Base-by-base conservation (phyloP, 2,113 vertebrate genomes). In the Phocoena phocoena region DNA sequence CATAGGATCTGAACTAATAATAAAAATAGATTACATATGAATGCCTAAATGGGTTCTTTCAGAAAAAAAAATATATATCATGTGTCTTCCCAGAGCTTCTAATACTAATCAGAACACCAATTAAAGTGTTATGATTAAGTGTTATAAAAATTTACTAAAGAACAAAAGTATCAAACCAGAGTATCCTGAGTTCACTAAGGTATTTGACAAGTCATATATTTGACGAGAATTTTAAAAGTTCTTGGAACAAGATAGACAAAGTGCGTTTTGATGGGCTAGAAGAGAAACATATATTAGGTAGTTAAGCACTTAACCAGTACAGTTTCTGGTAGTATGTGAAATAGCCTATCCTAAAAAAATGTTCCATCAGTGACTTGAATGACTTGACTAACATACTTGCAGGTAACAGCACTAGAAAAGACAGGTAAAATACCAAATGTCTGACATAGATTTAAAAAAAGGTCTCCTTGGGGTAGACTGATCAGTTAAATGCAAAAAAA, bases 51-150 rank as follows among this genome's bases (percentile, higher is more conserved):
- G 20, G 23, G 23, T 93, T 93, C 21, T 92, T 93, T 65, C n/a
- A 73, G 81, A 38, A 93, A 93, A 93, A 31, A 93, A 93, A 93
- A 31, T 79, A 91, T 21, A 28, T 8, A 63, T 38, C 50, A 83
- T 23, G 6, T 44, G 70, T 65, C 3, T 79, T 80, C 15, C 38
- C 23, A 76, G 47, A 81, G 25, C 28, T 94, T 88, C 41, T 79
- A 7, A 83, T 76, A 93, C 17, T 65, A 9, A 77, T 94, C 8
- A 60, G 47, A 67, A 18, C 31, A 50, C 41, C 44, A 76, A 76
- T 76, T 76, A 47, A 50, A 76, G 15, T 76, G 36, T 26, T 88
- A 60, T 36, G 47, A 88, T 36, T 91, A 94, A 38, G 6, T n/a
- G 5, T 13, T 88, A 88, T 31, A 11, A 88, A 93, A 76, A 63